A percentile compares a stretch with the other conserved stretches of the same genome.
phyloP scores from a whole-genome alignment of 2,888 invertebrate genomes.

The Lasius fuliginosus region DNA sequence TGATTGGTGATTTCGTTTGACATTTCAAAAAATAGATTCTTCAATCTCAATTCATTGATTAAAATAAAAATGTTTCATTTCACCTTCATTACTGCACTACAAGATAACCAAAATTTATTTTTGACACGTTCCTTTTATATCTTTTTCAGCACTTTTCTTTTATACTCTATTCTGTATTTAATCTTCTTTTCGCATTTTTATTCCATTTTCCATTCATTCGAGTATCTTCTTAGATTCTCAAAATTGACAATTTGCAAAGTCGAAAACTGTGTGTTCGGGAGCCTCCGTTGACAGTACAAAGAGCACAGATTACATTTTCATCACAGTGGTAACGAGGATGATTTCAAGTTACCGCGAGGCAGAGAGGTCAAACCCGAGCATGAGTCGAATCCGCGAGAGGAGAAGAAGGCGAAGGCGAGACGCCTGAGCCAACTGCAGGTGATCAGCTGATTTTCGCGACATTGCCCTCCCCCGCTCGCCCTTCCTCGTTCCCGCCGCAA shows the following conservation, averaged over 20 bases:
- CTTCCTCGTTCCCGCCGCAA: conserved; percentile 19
- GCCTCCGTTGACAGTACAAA: conserved; percentile 5
- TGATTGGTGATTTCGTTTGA: conserved; percentile 20
- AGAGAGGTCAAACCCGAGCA: conserved; percentile 34
- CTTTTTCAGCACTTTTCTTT: background rate
- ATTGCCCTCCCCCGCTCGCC: conserved; percentile 30
- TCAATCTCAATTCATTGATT: background rate
- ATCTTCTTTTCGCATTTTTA: background rate
- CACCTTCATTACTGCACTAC: background rate
- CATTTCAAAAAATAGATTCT: background rate
- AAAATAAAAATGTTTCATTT: background rate
- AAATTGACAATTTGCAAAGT: background rate
- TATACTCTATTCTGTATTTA: background rate
- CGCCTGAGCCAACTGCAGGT: conserved; percentile 62
- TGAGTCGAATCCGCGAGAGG: conserved; percentile 54
- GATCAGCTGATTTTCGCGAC: conserved; percentile 65
- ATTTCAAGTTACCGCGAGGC: conserved; percentile 53
- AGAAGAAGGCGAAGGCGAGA: conserved; percentile 53
- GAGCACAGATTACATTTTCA: background rate
- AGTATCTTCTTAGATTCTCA: background rate
- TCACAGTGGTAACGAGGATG: conserved; percentile 37
- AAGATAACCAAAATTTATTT: background rate
- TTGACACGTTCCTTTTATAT: background rate
- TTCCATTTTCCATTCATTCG: background rate
- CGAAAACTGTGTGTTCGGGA: background rate